A percentile compares a stretch with the other conserved stretches of the same genome.
phyloP scores from a whole-genome alignment of 2,797 vertebrate genomes.

The Diceros bicornis region DNA sequence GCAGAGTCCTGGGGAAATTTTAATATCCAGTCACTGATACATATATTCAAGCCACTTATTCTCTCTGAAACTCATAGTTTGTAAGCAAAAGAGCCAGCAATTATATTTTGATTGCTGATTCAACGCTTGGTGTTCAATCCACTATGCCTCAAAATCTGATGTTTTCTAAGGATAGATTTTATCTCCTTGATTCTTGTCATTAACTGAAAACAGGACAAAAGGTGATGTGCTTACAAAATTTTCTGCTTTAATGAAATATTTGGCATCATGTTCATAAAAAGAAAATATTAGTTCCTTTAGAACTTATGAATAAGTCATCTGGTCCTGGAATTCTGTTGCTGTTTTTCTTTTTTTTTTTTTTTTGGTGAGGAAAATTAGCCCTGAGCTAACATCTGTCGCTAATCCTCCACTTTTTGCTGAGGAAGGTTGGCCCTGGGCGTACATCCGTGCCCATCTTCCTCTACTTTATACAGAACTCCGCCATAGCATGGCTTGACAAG shows the following conservation, averaged over 20 bases:
- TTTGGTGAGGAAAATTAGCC: too few relatives aligned
- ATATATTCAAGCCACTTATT: background rate
- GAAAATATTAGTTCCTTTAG: background rate
- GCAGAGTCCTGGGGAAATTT: background rate
- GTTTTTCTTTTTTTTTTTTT: background rate
- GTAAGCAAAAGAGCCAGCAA: background rate
- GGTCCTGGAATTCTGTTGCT: background rate
- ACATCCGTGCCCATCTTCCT: too few relatives aligned
- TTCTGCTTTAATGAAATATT: conserved; percentile 52
- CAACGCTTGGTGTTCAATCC: background rate
- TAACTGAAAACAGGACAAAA: background rate
- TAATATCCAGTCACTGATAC: background rate
- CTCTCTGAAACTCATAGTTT: background rate
- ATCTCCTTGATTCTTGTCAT: background rate
- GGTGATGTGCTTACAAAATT: background rate
- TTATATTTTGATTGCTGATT: background rate
- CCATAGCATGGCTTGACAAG: too few relatives aligned
- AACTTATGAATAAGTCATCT: background rate
- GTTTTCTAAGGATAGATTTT: background rate
- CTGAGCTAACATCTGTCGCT: too few relatives aligned
- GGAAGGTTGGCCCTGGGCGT: too few relatives aligned
- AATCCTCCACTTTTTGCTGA: too few relatives aligned
- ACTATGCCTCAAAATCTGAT: background rate
- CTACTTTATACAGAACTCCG: too few relatives aligned
- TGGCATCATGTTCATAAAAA: background rate